These are phyloP conservation scores for Zosterops japonicus DNA, from an alignment of 2,113 vertebrate genomes.

Conservation along the genomic window DNA sequence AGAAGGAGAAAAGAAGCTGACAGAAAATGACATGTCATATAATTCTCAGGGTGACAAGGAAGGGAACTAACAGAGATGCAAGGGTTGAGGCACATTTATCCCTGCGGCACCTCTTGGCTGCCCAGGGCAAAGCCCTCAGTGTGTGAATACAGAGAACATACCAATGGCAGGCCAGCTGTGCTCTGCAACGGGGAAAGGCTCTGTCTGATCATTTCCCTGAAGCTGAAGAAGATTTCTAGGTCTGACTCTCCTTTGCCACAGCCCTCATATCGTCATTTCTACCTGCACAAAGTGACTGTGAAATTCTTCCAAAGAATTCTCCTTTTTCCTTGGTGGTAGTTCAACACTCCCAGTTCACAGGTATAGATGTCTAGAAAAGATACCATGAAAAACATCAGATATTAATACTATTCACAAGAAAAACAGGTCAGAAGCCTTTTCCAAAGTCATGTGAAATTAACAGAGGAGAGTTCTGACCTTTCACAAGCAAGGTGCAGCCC, in stretches of 20 bases:
- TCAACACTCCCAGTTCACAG: neutral
- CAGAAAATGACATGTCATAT: constrained; percentile 44
- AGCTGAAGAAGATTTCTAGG: neutral
- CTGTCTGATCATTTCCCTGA: neutral
- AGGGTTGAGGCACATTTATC: neutral
- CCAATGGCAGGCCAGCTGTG: neutral
- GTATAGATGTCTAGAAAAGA: neutral
- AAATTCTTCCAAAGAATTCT: neutral
- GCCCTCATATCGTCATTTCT: neutral
- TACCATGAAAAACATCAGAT: neutral
- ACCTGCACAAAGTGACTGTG: neutral
- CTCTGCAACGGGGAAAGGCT: neutral
- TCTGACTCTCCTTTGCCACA: neutral
- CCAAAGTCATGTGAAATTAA: neutral
- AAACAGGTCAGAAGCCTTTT: neutral
- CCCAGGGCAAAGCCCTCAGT: neutral
- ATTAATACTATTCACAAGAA: neutral
- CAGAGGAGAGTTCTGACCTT: neutral
- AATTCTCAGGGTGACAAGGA: constrained; percentile 31
- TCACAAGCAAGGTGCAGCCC: neutral
- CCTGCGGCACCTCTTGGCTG: neutral
- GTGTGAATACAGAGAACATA: neutral
- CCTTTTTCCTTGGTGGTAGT: neutral
- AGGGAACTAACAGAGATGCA: neutral
- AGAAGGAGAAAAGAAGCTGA: constrained; percentile 34